Conservation (phyloP, 2,888 invertebrate genomes). For the Patella depressa region DNA sequence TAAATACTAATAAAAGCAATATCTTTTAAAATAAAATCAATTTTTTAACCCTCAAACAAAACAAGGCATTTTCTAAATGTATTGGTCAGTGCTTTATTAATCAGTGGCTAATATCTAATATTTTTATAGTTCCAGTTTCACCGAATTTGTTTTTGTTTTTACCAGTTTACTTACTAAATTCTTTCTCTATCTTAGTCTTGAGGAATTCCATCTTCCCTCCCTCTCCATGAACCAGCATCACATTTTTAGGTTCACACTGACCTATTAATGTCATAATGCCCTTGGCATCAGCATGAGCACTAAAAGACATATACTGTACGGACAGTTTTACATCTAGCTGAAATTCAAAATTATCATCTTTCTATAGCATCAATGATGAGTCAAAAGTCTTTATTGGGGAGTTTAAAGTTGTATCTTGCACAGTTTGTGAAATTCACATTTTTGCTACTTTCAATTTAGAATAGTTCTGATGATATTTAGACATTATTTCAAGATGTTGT, state of each 20-base stretch:
- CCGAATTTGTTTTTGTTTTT: background rate
- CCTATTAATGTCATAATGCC: slow-evolving; percentile 98
- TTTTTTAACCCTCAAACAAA: background rate
- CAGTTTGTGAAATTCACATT: no score
- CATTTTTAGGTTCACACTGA: slow-evolving; percentile 96
- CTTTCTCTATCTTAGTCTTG: slow-evolving; percentile 89
- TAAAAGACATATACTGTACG: slow-evolving; percentile 95
- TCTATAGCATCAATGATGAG: no score
- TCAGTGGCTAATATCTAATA: no score
- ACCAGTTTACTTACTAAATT: slow-evolving; percentile 68
- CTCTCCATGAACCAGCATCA: slow-evolving; percentile 98
- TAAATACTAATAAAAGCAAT: background rate
- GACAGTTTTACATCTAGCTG: slow-evolving; percentile 76
- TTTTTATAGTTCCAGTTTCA: background rate
- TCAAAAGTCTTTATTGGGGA: no score
- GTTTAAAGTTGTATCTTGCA: no score
- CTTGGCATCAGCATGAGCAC: slow-evolving; percentile 99
- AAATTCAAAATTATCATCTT: slow-evolving; percentile 13
- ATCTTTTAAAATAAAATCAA: no score
- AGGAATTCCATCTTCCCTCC: slow-evolving; percentile 98
- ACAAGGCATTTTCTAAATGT: no score
- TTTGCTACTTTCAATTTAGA: no score
- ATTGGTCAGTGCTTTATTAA: no score
- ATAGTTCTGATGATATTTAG: no score
- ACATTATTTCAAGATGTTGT: no score